These are phyloP conservation scores for Asteroscopus sphinx DNA, from an alignment of 2,888 invertebrate species.

Conservation along the genomic window DNA sequence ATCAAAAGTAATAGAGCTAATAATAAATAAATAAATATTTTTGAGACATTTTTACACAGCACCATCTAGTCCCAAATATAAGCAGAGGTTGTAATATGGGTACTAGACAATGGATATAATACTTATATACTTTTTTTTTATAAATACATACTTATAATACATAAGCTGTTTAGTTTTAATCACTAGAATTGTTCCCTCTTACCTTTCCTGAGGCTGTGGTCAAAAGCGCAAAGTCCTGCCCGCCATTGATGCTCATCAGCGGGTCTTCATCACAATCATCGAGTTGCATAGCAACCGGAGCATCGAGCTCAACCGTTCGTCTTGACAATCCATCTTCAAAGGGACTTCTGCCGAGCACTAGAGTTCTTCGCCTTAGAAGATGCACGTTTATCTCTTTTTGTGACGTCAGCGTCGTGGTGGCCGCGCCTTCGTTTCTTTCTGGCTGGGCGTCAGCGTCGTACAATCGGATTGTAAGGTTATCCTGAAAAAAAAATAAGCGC, in stretches of 20 bases:
- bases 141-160: no score
- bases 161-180: neutral
- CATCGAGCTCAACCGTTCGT: slow-evolving; percentile 78
- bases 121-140: no score
- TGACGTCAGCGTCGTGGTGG: slow-evolving; percentile 66
- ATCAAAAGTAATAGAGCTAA: no score
- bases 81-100: no score
- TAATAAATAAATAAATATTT: no score
- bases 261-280: slow-evolving; percentile 94
- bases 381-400: slow-evolving; percentile 79
- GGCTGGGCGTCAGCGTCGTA: slow-evolving; percentile 73
- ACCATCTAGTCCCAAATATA: no score
- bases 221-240: slow-evolving; percentile 97
- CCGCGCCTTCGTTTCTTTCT: slow-evolving; percentile 65
- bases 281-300: slow-evolving; percentile 89
- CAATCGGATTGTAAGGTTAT: slow-evolving; percentile 78
- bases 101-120: no score
- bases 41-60: no score
- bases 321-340: slow-evolving; percentile 78
- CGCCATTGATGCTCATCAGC: slow-evolving; percentile 93
- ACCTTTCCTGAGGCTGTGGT: slow-evolving; percentile 96
- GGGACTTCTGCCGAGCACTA: slow-evolving; percentile 79
- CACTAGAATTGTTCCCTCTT: slow-evolving; percentile 23
- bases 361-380: slow-evolving; percentile 77
- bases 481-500: slow-evolving; percentile 64